Percentiles rank a stretch among this genome's conserved stretches.
Evolutionary conservation across 1,140 invertebrate species (phyloP).

Genomic region (Pygmarrhopalites habei): DNA sequence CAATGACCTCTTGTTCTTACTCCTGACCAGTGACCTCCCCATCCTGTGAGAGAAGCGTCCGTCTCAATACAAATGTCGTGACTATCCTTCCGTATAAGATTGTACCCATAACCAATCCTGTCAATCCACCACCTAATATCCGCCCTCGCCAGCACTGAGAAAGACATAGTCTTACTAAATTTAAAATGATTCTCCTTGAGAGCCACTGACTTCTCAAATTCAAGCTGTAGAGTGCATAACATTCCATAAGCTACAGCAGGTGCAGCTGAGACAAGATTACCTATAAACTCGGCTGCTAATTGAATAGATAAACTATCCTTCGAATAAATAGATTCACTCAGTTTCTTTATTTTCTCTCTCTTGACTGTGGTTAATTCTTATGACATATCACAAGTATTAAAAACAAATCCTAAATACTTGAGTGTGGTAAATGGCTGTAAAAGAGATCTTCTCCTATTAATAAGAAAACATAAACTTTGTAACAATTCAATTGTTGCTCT

Average conservation of each 20-base stretch:
- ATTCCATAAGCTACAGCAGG: not conserved
- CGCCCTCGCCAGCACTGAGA: too few relatives aligned
- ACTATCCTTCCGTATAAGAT: not conserved
- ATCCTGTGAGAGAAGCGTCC: slow-evolving; percentile 16
- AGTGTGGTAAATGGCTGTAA: too few relatives aligned
- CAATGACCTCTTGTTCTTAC: slow-evolving; percentile 9
- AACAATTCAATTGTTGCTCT: not conserved
- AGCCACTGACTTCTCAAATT: slow-evolving; percentile 1
- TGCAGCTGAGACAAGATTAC: not conserved
- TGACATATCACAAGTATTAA: not conserved
- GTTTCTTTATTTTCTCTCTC: not conserved
- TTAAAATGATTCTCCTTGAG: not conserved
- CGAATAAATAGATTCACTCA: not conserved
- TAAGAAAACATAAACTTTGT: not conserved
- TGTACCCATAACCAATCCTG: not conserved
- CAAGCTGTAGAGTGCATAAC: slow-evolving; percentile 12
- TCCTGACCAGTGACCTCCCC: slow-evolving; percentile 3
- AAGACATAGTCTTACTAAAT: not conserved
- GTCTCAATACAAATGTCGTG: not conserved
- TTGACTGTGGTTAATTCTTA: not conserved
- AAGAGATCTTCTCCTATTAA: not conserved
- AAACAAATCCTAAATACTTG: not conserved
- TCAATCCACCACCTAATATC: not conserved
- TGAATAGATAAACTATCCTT: not conserved
- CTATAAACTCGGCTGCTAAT: not conserved